A percentile compares a stretch with the other conserved stretches of the same genome.
Conservation (phyloP, 2,888 invertebrate genomes). For the Drosophila tripunctata region DNA sequence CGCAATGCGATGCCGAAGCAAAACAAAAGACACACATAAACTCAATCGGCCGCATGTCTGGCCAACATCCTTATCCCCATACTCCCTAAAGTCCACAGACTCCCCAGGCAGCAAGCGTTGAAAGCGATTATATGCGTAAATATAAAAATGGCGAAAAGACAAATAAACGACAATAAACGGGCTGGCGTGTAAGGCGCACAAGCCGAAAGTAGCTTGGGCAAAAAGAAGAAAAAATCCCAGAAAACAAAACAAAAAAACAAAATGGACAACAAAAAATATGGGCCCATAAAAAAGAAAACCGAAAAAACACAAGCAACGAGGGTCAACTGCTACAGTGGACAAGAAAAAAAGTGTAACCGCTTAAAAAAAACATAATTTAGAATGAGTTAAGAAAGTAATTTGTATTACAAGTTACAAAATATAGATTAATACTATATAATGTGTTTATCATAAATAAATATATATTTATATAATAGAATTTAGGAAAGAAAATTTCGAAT, state of each 20-base stretch:
- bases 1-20: conserved; percentile 29
- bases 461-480: no score
- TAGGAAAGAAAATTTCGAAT: no score
- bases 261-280: conserved; percentile 61
- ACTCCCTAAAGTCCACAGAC: conserved; percentile 2
- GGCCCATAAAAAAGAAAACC: conserved; percentile 62
- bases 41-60: conserved; percentile 13
- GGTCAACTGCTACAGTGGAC: conserved; percentile 48
- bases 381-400: no score
- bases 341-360: background rate
- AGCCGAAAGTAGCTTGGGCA: conserved; percentile 33
- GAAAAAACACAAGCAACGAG: conserved; percentile 36
- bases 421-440: no score
- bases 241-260: conserved; percentile 29
- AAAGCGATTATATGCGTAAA: conserved; percentile 80
- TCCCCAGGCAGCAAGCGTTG: conserved; percentile 66
- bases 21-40: conserved; percentile 45
- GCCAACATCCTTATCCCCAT: conserved; percentile 7
- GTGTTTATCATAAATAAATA: no score
- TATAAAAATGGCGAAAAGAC: conserved; percentile 79
- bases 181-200: conserved; percentile 42
- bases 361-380: no score
- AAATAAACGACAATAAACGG: conserved; percentile 78
- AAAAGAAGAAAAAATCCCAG: conserved; percentile 19
- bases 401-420: no score